Evolutionary conservation across 2,888 invertebrate genomes (phyloP).

Genomic region (Acronicta aceris): DNA sequence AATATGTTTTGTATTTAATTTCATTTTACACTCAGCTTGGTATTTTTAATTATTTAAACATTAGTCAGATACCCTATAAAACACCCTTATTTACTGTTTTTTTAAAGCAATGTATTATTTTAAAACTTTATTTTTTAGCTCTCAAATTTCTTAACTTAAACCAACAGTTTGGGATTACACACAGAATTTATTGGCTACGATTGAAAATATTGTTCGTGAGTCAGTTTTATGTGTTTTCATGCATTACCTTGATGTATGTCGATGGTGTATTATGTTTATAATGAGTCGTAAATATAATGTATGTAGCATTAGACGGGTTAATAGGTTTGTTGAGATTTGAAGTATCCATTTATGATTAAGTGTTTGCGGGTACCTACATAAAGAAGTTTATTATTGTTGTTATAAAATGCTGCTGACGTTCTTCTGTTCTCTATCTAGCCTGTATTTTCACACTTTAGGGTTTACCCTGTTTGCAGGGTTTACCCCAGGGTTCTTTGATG

Average conservation of each 20-base stretch:
- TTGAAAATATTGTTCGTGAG: conserved; percentile 78
- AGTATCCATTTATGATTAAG: conserved; percentile 39
- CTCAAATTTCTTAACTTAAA: conserved; percentile 43
- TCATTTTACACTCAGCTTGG: too few species aligned
- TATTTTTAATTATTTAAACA: too few species aligned
- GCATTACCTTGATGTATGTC: conserved; percentile 71
- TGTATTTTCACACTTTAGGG: too few species aligned
- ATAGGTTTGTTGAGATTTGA: conserved; percentile 42
- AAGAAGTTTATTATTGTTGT: conserved; percentile 1
- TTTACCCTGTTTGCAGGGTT: too few species aligned
- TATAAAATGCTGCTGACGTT: not conserved
- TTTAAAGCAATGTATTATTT: too few species aligned
- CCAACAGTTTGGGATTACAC: conserved; percentile 64
- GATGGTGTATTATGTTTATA: conserved; percentile 68
- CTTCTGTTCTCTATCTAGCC: too few species aligned
- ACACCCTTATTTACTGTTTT: too few species aligned
- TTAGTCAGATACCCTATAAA: too few species aligned
- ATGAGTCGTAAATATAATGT: conserved; percentile 61
- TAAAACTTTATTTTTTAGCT: too few species aligned
- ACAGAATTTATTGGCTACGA: conserved; percentile 76
- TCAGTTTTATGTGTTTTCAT: conserved; percentile 76
- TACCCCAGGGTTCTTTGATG: too few species aligned
- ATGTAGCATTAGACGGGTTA: conserved; percentile 45
- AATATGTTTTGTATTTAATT: too few species aligned
- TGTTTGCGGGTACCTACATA: conserved; percentile 19